Base-by-base conservation (phyloP, 2,888 invertebrate species). In the Orthosia cruda region DNA sequence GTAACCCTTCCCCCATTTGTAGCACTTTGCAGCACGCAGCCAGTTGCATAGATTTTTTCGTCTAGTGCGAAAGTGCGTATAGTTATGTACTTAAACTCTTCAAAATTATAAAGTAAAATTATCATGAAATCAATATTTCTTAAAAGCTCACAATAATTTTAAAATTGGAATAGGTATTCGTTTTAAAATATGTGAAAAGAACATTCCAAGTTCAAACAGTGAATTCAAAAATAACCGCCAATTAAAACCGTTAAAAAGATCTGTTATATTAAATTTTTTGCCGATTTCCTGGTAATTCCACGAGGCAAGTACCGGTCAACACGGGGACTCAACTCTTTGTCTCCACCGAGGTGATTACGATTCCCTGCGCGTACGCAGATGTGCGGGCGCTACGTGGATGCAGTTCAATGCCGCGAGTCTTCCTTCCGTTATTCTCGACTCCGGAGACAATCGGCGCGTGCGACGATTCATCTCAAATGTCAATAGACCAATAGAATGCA, bases 371-470 rank as follows among this genome's bases (percentile, higher is more conserved):
- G 89, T 86, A 64, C 83, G 83, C 81, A 32, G 50, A 58, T 71
- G 69, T 83, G 84, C 81, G 65, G 47, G 74, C 66, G 64, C 69
- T 89, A 91, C 89, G 91, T 89, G 90, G 67, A 77, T 85, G 83
- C 86, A 84, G 85, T 86, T 87, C 92, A 92, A 92, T 91, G 92
- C 78, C 89, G 83, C 67, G 55, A 71, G 70, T 90, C 92, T 95
- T 95, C 95, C 95, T 95, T 95, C 95, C 95, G 95, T 94, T 95
- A 94, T 90, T 91, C 85, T 88, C 87, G 85, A 85, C 89, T 89
- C 63, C 70, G 71, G 64, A 86, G 68, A 78, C 77, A 77, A 79
- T 79, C 75, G 72, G 58, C 80, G 87, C 78, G 78, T 73, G 66
- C 69, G 70, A 54, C 74, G 81, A 90, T 90, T 90, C 85, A 89